These are phyloP conservation scores for Lochmaea capreae DNA, from an alignment of 2,888 invertebrate genomes.

Conservation along the genomic window DNA sequence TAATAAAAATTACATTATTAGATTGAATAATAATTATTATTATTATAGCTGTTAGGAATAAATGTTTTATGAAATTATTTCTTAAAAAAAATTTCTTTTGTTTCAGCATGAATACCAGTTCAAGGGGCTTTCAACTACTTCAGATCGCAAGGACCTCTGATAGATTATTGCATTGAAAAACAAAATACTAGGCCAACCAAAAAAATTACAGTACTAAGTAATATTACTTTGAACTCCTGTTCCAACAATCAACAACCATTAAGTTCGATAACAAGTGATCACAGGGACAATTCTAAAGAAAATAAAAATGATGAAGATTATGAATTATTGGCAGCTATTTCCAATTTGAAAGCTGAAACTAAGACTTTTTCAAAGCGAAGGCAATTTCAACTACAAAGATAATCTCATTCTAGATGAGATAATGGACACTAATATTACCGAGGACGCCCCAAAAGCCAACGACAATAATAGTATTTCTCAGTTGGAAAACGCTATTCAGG, in stretches of 20 bases:
- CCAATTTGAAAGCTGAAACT: background rate
- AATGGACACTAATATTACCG: background rate
- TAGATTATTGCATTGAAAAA: no score
- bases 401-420: background rate
- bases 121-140: no score
- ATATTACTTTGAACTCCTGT: background rate
- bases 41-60: no score
- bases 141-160: no score
- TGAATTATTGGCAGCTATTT: slow-evolving; percentile 1
- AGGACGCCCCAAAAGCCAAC: background rate
- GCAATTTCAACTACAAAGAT: slow-evolving; percentile 3
- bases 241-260: background rate
- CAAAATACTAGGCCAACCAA: no score
- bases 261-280: background rate
- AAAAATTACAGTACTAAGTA: no score
- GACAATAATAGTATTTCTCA: background rate
- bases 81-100: no score
- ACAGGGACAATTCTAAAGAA: background rate
- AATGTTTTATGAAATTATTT: no score
- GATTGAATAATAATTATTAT: no score
- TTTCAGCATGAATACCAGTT: no score
- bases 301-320: background rate
- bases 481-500: background rate
- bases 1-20: no score
- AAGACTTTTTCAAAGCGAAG: background rate